Percentiles rank a stretch among this genome's conserved stretches.
These are phyloP conservation scores for Forbesichthys agassizii DNA, from an alignment of 2,113 vertebrate genomes.

Conservation along the genomic window DNA sequence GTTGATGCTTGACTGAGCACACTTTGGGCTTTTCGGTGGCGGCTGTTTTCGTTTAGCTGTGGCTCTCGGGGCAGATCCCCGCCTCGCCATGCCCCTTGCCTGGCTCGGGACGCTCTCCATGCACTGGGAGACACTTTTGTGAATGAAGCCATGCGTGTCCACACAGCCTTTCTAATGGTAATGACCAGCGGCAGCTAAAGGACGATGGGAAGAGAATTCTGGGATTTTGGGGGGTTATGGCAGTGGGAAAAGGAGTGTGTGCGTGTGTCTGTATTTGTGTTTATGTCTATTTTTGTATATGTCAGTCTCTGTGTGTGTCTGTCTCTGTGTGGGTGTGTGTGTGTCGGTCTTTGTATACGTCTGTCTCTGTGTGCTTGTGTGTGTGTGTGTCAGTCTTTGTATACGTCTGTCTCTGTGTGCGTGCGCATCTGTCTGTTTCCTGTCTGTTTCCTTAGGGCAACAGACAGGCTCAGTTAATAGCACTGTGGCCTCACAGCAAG, in stretches of 20 bases:
- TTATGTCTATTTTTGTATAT: not conserved
- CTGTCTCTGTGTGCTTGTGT: no score
- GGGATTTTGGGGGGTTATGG: slow-evolving; percentile 74
- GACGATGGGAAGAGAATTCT: slow-evolving; percentile 75
- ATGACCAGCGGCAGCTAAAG: slow-evolving; percentile 68
- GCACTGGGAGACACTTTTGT: slow-evolving; percentile 88
- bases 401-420: no score
- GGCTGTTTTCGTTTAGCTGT: slow-evolving; percentile 72
- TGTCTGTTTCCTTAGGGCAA: no score
- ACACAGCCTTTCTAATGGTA: slow-evolving; percentile 88
- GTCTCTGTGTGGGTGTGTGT: slow-evolving; percentile 2
- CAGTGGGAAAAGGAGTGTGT: slow-evolving; percentile 48
- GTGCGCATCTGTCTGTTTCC: no score
- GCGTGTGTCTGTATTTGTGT: slow-evolving; percentile 69
- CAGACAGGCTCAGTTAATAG: no score
- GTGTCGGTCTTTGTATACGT: not conserved
- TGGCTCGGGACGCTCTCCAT: slow-evolving; percentile 79
- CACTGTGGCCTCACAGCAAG: no score
- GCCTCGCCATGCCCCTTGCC: slow-evolving; percentile 76
- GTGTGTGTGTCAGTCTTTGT: not conserved
- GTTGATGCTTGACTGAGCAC: slow-evolving; percentile 59
- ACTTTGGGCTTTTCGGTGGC: slow-evolving; percentile 45
- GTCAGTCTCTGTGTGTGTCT: slow-evolving; percentile 20
- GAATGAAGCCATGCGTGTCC: slow-evolving; percentile 87
- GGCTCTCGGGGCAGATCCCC: slow-evolving; percentile 56